These are phyloP conservation scores for Hylaeus anthracinus DNA, from an alignment of 1,140 invertebrate genomes.

Conservation along the genomic window DNA sequence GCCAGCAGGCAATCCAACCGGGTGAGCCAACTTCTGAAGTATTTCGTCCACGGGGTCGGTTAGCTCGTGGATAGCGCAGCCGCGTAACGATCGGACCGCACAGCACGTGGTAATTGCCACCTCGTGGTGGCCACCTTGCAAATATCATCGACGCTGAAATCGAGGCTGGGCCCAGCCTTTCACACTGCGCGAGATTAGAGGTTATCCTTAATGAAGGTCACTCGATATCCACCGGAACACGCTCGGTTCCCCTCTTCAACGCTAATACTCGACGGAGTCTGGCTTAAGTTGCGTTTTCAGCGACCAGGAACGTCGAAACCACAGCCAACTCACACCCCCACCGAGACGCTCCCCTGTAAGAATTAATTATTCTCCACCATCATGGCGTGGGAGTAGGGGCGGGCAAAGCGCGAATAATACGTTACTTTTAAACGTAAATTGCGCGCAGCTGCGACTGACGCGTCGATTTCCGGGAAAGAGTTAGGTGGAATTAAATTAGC, in stretches of 20 bases:
- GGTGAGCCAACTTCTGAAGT: slow-evolving; percentile 28
- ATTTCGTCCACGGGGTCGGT: slow-evolving; percentile 36
- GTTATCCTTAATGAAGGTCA: slow-evolving; percentile 32
- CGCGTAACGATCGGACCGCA: slow-evolving; percentile 16
- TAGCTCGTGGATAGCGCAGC: neutral
- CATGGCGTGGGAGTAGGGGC: neutral
- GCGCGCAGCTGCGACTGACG: slow-evolving; percentile 31
- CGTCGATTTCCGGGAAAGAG: slow-evolving; percentile 24
- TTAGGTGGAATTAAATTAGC: slow-evolving; percentile 28
- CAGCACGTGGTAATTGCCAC: slow-evolving; percentile 43
- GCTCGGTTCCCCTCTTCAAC: neutral
- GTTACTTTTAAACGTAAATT: slow-evolving; percentile 34
- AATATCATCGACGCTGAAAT: slow-evolving; percentile 30
- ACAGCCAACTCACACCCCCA: neutral
- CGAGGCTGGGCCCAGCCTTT: neutral
- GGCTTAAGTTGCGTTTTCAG: neutral
- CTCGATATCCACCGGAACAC: neutral
- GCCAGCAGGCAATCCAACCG: slow-evolving; percentile 20
- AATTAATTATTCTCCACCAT: slow-evolving; percentile 14
- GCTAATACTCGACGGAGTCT: neutral
- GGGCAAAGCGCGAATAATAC: slow-evolving; percentile 14
- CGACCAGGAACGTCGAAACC: neutral
- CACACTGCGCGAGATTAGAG: slow-evolving; percentile 19
- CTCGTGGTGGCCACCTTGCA: slow-evolving; percentile 41
- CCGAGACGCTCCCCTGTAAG: neutral